Evolutionary conservation across 2,888 invertebrate genomes (phyloP), one percentile per base, ranked within the genome.

Genomic region (Masnerella sp.): DNA sequence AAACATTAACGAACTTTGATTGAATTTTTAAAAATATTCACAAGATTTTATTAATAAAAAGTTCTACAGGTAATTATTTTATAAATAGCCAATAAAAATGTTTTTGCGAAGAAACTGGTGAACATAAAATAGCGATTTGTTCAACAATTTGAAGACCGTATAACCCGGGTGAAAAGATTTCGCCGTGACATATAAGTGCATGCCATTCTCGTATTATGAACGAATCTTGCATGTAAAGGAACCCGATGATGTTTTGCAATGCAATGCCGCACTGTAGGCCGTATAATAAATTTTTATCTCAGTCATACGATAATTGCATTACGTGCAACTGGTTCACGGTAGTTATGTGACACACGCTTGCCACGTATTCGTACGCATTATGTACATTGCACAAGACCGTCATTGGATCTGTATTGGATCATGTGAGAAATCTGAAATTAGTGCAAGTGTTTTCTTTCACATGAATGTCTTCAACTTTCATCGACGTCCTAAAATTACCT

Each of bases 271-370:
- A n/a, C 51, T 49, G 54, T 42, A 56, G 56, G 75, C 64, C 64
- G 69, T 68, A 75, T 74, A 79, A 82, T 82, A 80, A 81, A 83
- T 81, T 81, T 80, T 78, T 77, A 81, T 81, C 78, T 78, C 81
- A 81, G 78, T 76, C 82, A 80, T 80, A 81, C 80, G 70, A 75
- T 79, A 80, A 81, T 82, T 79, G 76, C 81, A 79, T 82, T 82
- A 79, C 79, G 65, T 68, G 77, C 80, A 82, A 82, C 83, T 83
- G 83, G 82, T 82, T 82, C 79, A 77, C 79, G 76, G 77, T 77
- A 72, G 65, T 73, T 73, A 73, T 73, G 73, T 59, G 72, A 65
- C 65, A 73, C 73, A 62, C 32, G 65, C 43, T 20, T 30, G 45
- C 54, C 47, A 64, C 69, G 47, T 65, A 70, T 73, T 70, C 61